Conservation (phyloP, 2,888 invertebrate species). For the Exocentrus adspersus region DNA sequence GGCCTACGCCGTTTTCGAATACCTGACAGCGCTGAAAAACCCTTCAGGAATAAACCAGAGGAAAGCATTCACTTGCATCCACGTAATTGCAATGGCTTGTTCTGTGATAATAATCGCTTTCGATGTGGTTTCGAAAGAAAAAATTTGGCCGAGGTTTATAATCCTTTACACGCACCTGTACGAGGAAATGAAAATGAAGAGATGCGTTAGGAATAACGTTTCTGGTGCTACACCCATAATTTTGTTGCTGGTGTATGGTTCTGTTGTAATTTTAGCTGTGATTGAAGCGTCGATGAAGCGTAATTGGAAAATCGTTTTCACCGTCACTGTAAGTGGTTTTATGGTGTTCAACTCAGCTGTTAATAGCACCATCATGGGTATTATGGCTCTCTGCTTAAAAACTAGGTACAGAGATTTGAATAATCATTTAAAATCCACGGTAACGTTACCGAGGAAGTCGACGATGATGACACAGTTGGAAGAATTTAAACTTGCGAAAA, state of each 20-base stretch:
- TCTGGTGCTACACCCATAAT: neutral
- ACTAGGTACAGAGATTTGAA: neutral
- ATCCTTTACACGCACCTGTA: neutral
- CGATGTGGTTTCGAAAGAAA: neutral
- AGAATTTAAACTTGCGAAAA: neutral
- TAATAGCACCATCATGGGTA: neutral
- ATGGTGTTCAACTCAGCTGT: neutral
- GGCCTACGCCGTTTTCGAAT: neutral
- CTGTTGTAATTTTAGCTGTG: neutral
- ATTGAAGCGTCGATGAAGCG: neutral
- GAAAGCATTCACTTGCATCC: neutral
- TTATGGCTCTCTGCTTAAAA: neutral
- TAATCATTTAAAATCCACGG: neutral
- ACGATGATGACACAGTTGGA: neutral
- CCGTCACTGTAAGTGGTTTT: neutral
- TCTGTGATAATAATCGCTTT: neutral
- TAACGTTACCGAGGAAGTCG: neutral
- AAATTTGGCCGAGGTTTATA: neutral
- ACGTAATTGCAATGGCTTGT: too few relatives aligned
- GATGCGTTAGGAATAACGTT: neutral
- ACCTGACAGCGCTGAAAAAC: neutral
- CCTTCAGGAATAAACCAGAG: neutral
- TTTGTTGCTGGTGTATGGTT: neutral
- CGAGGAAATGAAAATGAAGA: neutral
- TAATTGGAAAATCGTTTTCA: neutral